Evolutionary conservation across 2,113 vertebrate genomes (phyloP).

Genomic region (Rhinopomastus cyanomelas): DNA sequence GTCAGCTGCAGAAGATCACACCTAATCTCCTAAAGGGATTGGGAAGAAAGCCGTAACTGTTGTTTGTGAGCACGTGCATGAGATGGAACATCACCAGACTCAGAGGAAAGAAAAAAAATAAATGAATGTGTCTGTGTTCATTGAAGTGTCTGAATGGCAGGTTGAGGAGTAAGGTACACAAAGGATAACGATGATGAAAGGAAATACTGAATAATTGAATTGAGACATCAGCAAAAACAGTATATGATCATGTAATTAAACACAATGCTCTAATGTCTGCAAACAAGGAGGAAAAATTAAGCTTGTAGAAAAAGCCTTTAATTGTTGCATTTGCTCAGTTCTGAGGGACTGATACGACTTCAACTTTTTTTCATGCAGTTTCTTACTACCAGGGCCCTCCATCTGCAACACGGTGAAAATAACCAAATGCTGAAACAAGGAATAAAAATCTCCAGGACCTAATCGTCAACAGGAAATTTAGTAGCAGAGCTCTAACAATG

Average conservation of each 20-base stretch:
- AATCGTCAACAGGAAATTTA: not conserved
- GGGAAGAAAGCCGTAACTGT: conserved; percentile 47
- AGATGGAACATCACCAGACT: conserved; percentile 26
- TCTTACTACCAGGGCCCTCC: not conserved
- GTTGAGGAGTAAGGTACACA: conserved; percentile 60
- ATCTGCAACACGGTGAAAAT: not conserved
- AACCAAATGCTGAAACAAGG: not conserved
- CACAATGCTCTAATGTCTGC: conserved; percentile 39
- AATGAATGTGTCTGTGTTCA: conserved; percentile 57
- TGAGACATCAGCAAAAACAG: conserved; percentile 51
- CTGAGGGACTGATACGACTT: not conserved
- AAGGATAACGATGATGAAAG: conserved; percentile 61
- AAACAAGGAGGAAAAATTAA: conserved; percentile 60
- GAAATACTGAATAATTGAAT: conserved; percentile 55
- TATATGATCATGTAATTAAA: conserved; percentile 65
- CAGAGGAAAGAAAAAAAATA: not conserved
- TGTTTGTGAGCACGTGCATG: conserved; percentile 45
- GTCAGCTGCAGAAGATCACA: conserved; percentile 27
- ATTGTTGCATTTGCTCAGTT: conserved; percentile 34
- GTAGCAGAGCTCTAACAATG: not conserved
- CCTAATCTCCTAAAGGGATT: conserved; percentile 15
- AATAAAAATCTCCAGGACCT: not conserved
- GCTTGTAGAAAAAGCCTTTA: conserved; percentile 9
- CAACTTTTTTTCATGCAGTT: not conserved
- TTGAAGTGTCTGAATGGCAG: conserved; percentile 66